Conservation (phyloP, 2,888 invertebrate genomes). For the Pollenia labialis region DNA sequence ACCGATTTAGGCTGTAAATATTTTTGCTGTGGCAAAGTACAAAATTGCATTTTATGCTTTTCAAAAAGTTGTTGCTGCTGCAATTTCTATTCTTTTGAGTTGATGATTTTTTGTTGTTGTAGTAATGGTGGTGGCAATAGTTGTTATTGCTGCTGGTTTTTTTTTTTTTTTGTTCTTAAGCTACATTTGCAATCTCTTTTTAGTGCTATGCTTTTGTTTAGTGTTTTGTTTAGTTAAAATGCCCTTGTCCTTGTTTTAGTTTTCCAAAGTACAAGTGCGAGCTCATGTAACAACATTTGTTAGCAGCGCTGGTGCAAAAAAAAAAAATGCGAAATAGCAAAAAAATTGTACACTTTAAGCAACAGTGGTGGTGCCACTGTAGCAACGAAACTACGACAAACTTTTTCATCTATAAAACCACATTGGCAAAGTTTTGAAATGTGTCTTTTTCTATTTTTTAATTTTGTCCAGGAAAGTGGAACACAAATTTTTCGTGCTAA, state of each 20-base stretch:
- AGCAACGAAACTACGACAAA: slow-evolving; percentile 50
- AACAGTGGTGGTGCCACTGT: slow-evolving; percentile 54
- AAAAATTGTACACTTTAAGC: slow-evolving; percentile 58
- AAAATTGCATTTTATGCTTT: slow-evolving; percentile 72
- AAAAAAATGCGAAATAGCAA: slow-evolving; percentile 51
- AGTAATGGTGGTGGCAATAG: background rate
- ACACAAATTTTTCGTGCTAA: too few relatives aligned
- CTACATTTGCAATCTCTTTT: background rate
- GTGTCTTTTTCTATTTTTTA: slow-evolving; percentile 20
- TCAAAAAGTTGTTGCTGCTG: slow-evolving; percentile 54
- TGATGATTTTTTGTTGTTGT: slow-evolving; percentile 4
- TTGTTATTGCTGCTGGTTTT: slow-evolving; percentile 8
- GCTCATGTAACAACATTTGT: slow-evolving; percentile 66
- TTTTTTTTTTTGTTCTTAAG: slow-evolving; percentile 30
- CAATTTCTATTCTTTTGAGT: slow-evolving; percentile 60
- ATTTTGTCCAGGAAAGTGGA: background rate
- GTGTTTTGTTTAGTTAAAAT: slow-evolving; percentile 63
- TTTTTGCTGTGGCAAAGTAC: slow-evolving; percentile 73
- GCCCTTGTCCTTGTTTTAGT: slow-evolving; percentile 73
- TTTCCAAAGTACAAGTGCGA: slow-evolving; percentile 72
- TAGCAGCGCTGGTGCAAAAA: slow-evolving; percentile 41
- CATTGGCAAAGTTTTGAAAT: slow-evolving; percentile 60
- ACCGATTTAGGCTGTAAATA: slow-evolving; percentile 83
- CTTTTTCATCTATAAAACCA: slow-evolving; percentile 63
- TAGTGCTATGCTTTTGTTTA: slow-evolving; percentile 54